phyloP scores from a whole-genome alignment of 2,113 vertebrate species.

The Chionis minor region DNA sequence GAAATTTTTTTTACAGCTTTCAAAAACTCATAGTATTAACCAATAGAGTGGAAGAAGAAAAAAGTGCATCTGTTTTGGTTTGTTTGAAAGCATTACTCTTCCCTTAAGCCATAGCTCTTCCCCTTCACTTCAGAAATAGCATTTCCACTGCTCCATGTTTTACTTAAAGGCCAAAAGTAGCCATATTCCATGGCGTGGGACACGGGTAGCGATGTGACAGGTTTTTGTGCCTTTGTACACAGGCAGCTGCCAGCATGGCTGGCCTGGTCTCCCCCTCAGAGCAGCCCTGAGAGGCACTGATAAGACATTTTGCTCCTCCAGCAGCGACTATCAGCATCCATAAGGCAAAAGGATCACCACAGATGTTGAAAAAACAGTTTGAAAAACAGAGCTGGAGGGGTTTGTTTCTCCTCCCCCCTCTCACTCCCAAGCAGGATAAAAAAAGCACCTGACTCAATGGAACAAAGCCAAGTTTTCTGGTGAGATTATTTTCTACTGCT shows the following conservation, averaged over 20 bases:
- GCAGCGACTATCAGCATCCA: background rate
- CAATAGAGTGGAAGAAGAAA: background rate
- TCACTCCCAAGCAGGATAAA: background rate
- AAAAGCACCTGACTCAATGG: background rate
- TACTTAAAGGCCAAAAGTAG: background rate
- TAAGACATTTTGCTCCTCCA: background rate
- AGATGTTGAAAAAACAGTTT: background rate
- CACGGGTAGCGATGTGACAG: fast-evolving
- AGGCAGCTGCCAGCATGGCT: background rate
- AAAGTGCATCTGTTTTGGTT: background rate
- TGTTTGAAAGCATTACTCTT: background rate
- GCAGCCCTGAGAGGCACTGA: background rate
- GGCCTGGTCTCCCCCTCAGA: background rate
- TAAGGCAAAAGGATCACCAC: background rate
- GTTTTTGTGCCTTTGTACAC: background rate
- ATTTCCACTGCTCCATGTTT: background rate
- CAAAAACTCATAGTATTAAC: background rate
- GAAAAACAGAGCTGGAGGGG: background rate
- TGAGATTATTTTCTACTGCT: background rate
- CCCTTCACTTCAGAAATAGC: background rate
- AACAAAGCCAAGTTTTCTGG: constrained; percentile 14
- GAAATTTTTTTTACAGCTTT: background rate
- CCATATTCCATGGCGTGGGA: fast-evolving
- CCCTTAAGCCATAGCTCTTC: background rate
- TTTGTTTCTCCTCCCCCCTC: fast-evolving